These are phyloP conservation scores for Tenrec ecaudatus DNA, from an alignment of 2,113 vertebrate species.

Conservation along the genomic window DNA sequence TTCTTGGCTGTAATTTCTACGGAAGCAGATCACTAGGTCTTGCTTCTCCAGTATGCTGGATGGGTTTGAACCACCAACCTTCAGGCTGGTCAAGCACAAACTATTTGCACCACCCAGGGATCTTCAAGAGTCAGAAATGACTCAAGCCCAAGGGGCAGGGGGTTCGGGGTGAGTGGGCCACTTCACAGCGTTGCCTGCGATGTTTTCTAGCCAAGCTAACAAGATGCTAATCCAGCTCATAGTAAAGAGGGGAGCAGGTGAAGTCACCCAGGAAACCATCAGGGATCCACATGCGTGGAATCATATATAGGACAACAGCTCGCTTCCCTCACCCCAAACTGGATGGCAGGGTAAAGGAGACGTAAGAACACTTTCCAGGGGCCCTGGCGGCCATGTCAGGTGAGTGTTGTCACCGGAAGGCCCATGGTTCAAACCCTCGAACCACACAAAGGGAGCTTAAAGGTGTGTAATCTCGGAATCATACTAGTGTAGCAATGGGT, in stretches of 20 bases:
- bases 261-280: neutral
- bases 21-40: neutral
- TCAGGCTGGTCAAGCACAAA: neutral
- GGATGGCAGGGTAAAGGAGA: too few species aligned
- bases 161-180: neutral
- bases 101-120: neutral
- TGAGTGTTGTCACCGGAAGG: too few species aligned
- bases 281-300: neutral
- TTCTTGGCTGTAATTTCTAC: neutral
- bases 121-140: neutral
- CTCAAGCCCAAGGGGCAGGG: neutral
- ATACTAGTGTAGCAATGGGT: too few species aligned
- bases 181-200: neutral
- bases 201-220: neutral
- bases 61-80: neutral
- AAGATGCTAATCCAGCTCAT: neutral
- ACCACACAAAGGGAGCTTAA: too few species aligned
- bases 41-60: neutral
- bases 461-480: too few species aligned
- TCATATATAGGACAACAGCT: neutral
- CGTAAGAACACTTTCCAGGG: too few species aligned
- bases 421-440: too few species aligned
- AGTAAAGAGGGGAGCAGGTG: constrained; percentile 8
- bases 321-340: too few species aligned
- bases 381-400: too few species aligned